Evolutionary conservation across 2,888 invertebrate species (phyloP).

Genomic region (Chloroclysta siterata): DNA sequence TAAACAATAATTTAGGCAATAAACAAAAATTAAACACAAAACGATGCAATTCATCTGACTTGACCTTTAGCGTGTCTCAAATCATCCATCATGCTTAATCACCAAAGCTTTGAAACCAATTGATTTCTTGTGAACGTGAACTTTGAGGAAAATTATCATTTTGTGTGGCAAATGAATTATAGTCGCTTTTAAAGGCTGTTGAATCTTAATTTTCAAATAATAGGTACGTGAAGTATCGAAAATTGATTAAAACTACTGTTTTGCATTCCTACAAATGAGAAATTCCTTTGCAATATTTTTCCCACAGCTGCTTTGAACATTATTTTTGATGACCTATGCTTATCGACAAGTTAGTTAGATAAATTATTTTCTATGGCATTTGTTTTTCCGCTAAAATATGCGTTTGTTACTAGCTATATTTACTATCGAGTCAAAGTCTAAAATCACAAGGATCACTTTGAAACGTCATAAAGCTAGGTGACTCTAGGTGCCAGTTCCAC

Average conservation of each 20-base stretch:
- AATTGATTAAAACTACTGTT: slow-evolving; percentile 29
- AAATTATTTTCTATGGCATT: too few species aligned
- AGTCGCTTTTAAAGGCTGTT: slow-evolving; percentile 15
- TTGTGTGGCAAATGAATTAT: slow-evolving; percentile 35
- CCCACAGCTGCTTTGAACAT: slow-evolving; percentile 7
- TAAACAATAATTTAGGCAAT: slow-evolving; percentile 23
- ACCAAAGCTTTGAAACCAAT: slow-evolving; percentile 34
- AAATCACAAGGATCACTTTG: too few species aligned
- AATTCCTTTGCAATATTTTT: slow-evolving; percentile 10
- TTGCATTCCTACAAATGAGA: slow-evolving; percentile 22
- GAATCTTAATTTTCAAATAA: slow-evolving; percentile 8
- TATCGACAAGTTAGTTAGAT: too few species aligned
- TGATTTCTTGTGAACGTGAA: slow-evolving; percentile 38
- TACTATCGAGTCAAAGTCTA: too few species aligned
- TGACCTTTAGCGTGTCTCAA: slow-evolving; percentile 36
- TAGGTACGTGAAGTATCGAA: slow-evolving; percentile 15
- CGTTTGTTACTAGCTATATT: too few species aligned
- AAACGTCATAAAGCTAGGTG: too few species aligned
- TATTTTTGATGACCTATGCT: neutral
- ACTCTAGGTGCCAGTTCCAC: too few species aligned
- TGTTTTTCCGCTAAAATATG: too few species aligned
- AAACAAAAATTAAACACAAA: slow-evolving; percentile 39
- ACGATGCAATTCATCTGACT: slow-evolving; percentile 34
- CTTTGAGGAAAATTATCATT: slow-evolving; percentile 29
- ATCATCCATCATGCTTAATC: slow-evolving; percentile 40